These are phyloP conservation scores for Takifugu ocellatus DNA, from an alignment of 2,797 vertebrate genomes.

Conservation along the genomic window DNA sequence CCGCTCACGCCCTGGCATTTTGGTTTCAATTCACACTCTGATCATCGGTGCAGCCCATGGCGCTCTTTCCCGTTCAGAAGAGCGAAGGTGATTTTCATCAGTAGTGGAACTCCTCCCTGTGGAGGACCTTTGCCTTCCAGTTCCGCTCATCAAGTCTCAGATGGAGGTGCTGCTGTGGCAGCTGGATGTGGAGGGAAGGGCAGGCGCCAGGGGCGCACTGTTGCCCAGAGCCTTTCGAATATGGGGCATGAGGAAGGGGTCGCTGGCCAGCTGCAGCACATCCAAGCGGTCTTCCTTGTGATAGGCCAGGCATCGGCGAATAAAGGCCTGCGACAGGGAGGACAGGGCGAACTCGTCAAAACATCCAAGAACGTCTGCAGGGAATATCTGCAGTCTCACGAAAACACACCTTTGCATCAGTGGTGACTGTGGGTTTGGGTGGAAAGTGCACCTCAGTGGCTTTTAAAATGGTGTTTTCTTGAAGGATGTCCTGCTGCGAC, in stretches of 20 bases:
- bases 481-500: conserved; percentile 98
- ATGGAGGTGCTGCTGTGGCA: conserved; percentile 89
- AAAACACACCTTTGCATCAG: conserved; percentile 92
- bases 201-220: conserved; percentile 75
- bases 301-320: conserved; percentile 95
- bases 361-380: no score
- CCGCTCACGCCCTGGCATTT: conserved; percentile 12
- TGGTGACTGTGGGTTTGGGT: conserved; percentile 95
- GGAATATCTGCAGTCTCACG: neutral
- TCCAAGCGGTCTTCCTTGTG: conserved; percentile 98
- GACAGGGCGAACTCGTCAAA: neutral
- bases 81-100: conserved; percentile 30
- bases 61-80: conserved; percentile 10
- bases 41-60: conserved; percentile 22
- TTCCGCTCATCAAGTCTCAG: conserved; percentile 53
- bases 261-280: conserved; percentile 96
- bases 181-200: conserved; percentile 87
- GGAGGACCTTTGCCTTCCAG: conserved; percentile 14
- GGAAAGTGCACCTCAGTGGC: conserved; percentile 99
- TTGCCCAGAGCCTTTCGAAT: conserved; percentile 92
- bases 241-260: conserved; percentile 97
- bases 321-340: conserved; percentile 84
- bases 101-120: conserved; percentile 25
- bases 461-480: conserved; percentile 99
- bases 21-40: conserved; percentile 44